These are phyloP conservation scores for Apamea sordens DNA, from an alignment of 2,888 invertebrate genomes.

Conservation along the genomic window DNA sequence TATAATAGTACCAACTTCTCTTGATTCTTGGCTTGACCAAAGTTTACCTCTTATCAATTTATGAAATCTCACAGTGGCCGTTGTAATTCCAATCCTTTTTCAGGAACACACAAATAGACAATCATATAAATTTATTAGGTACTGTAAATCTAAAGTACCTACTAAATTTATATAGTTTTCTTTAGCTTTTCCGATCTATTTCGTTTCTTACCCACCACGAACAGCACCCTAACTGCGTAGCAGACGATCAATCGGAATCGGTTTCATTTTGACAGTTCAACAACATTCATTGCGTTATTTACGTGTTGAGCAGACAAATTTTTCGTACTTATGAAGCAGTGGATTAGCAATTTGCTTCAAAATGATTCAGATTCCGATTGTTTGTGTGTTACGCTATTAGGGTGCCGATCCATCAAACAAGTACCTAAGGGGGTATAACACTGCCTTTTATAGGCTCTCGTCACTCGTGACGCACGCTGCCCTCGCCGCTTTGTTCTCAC, in stretches of 20 bases:
- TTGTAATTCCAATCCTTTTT: conserved; percentile 8
- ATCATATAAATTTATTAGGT: conserved; percentile 3
- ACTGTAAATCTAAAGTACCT: not conserved
- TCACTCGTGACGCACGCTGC: conserved; percentile 31
- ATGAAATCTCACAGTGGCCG: conserved; percentile 19
- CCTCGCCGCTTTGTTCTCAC: conserved; percentile 45
- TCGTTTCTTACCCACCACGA: not conserved
- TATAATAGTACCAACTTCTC: not conserved
- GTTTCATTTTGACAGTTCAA: no score
- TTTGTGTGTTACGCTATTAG: no score
- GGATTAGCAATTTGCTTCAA: no score
- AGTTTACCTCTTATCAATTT: conserved; percentile 20
- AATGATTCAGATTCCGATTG: no score
- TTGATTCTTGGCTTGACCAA: not conserved
- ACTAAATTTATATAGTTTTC: not conserved
- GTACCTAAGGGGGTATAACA: not conserved
- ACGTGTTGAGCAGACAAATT: no score
- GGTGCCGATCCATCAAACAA: conserved; percentile 30
- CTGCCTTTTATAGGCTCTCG: conserved; percentile 26
- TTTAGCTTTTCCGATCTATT: not conserved
- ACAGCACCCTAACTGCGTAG: no score
- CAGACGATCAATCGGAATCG: no score
- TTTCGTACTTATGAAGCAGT: no score
- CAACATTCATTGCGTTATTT: no score
- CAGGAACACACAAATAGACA: conserved; percentile 24